Evolutionary conservation across 2,888 invertebrate genomes (phyloP).

Genomic region (Formica aserva): DNA sequence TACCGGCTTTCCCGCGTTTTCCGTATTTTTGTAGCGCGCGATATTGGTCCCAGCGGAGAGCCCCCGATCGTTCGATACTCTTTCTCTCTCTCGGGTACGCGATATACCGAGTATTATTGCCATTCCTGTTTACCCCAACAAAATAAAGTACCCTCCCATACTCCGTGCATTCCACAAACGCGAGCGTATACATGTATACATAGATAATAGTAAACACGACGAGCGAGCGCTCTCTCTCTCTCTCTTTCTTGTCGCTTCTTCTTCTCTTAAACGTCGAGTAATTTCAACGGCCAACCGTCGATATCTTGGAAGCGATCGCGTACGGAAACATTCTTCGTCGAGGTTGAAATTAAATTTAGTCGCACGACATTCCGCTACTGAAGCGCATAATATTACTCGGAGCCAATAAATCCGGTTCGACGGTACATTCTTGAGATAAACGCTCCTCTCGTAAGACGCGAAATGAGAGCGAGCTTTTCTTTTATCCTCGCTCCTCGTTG

Average conservation of each 20-base stretch:
- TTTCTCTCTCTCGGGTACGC: neutral
- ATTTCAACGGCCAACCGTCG: conserved; percentile 61
- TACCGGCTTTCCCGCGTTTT: conserved; percentile 47
- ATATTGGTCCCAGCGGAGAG: conserved; percentile 69
- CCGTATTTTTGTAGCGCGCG: conserved; percentile 62
- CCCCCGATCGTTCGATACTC: conserved; percentile 66
- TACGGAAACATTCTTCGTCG: conserved; percentile 42
- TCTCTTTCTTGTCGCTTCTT: neutral
- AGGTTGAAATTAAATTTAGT: conserved; percentile 70
- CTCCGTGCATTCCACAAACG: neutral
- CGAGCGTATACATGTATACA: conserved; percentile 23
- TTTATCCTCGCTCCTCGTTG: neutral
- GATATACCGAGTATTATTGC: conserved; percentile 72
- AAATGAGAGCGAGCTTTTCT: neutral
- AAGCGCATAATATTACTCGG: conserved; percentile 50
- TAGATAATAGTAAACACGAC: conserved; percentile 36
- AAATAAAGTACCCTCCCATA: conserved; percentile 65
- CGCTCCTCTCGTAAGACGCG: neutral
- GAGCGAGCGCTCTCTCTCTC: neutral
- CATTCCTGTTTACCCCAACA: conserved; percentile 71
- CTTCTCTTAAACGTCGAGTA: conserved; percentile 69
- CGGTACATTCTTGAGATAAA: conserved; percentile 34
- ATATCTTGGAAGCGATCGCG: conserved; percentile 50
- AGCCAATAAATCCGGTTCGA: conserved; percentile 36
- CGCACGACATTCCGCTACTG: conserved; percentile 26